Base-by-base conservation (phyloP, 2,888 invertebrate species). In the Hypercompe scribonia region DNA sequence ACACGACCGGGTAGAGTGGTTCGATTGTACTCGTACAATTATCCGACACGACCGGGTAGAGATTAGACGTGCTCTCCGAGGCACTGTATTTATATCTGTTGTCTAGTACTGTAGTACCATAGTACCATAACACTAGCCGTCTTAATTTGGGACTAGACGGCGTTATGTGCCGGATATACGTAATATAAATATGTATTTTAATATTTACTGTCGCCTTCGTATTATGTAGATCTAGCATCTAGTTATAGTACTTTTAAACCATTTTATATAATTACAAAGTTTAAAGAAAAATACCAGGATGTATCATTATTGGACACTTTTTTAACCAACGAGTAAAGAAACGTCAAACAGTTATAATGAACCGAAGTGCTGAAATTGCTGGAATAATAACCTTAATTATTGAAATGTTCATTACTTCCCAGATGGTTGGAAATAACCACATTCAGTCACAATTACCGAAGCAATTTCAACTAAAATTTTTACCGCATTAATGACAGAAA, bases 361-460 rank as follows among this genome's bases (percentile, higher is more conserved):
- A 66, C 42, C 42, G 11, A 21, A 21, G 31, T 21, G 21, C 18
- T 21, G 18, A 42, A 42, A 31, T 46, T 66, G 46, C 33, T 2
- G 0, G 36, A 36, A 75, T 78, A 73, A 75, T 61, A 65, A 72
- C 74, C 71, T 70, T 64, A 74, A 81, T 80, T 73, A 71, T 71
- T 63, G 58, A 76, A 75, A 77, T 39, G 34, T 54, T 76, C 64
- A 61, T 69, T 75, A 65, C 68, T 74, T 73, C 39, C 65, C 73
- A 72, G 68, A 31, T 67, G 68, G 69, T 69, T 61, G 66, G n/a
- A 64, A 33, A 69, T 81, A 68, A 76, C 61, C 13, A 31, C 50
- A 65, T 72, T 61, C 67, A 58, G 54, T 72, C 70, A 71, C 61
- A 78, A 76, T 82, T 76, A 75, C 69, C 46, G n/a, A 58, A 75